Conservation (phyloP, 1,140 invertebrate genomes). For the Listronotus oregonensis region DNA sequence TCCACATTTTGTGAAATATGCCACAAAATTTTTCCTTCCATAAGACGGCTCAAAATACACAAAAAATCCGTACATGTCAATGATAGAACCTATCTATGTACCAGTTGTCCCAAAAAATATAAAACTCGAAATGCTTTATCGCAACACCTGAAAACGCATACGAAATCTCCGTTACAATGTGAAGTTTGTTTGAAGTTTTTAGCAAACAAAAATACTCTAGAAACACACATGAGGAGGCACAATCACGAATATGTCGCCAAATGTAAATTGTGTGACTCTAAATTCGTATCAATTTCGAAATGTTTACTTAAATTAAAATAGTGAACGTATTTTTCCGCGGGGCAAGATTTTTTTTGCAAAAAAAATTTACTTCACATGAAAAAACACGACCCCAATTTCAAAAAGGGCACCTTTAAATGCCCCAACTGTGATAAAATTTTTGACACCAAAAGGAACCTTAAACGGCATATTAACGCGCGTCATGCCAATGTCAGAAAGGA, state of each 20-base stretch:
- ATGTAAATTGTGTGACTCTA: slow-evolving; percentile 55
- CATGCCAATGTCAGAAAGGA: slow-evolving; percentile 62
- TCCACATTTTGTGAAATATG: too few relatives aligned
- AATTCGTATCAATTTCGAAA: slow-evolving; percentile 34
- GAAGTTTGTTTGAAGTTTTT: slow-evolving; percentile 63
- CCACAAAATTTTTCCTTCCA: too few relatives aligned
- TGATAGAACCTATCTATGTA: too few relatives aligned
- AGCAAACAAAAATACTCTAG: slow-evolving; percentile 67
- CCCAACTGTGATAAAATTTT: slow-evolving; percentile 40
- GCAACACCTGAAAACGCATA: background rate
- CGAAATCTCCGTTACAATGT: slow-evolving; percentile 40
- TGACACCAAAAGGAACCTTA: slow-evolving; percentile 19
- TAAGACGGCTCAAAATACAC: too few relatives aligned
- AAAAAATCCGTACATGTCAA: too few relatives aligned
- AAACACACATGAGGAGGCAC: slow-evolving; percentile 66
- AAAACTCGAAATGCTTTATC: too few relatives aligned
- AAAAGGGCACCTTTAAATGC: slow-evolving; percentile 16
- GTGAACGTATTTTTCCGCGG: slow-evolving; percentile 33
- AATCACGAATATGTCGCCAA: slow-evolving; percentile 57
- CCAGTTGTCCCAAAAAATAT: too few relatives aligned
- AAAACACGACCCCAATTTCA: slow-evolving; percentile 32
- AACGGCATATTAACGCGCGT: slow-evolving; percentile 64
- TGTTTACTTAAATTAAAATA: slow-evolving; percentile 36
- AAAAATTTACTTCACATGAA: slow-evolving; percentile 40
- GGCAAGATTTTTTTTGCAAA: slow-evolving; percentile 33